Evolutionary conservation across 2,888 invertebrate species (phyloP).

Genomic region (Pegoplata infirma): DNA sequence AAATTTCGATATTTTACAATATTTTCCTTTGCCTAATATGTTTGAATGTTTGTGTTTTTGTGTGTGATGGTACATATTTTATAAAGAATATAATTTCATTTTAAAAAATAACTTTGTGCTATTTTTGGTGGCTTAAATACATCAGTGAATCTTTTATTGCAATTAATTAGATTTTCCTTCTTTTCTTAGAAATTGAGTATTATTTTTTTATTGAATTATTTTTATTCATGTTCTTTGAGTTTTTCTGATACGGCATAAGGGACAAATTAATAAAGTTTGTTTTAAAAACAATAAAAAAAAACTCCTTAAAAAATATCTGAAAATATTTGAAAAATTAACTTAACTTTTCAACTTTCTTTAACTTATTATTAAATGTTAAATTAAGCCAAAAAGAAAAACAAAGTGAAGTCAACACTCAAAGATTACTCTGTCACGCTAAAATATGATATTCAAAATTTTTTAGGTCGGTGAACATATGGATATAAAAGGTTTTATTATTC

Average conservation of each 20-base stretch:
- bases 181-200: not conserved
- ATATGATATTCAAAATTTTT: no score
- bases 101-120: not conserved
- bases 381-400: not conserved
- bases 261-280: constrained; percentile 23
- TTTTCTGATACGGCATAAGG: not conserved
- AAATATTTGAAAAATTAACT: constrained; percentile 17
- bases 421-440: not conserved
- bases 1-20: not conserved
- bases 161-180: not conserved
- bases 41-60: no score
- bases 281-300: not conserved
- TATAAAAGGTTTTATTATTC: no score
- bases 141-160: not conserved
- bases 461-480: no score
- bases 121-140: not conserved
- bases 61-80: not conserved
- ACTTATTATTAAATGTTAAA: not conserved
- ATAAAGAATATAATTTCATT: not conserved
- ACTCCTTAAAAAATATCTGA: not conserved
- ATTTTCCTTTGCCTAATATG: no score
- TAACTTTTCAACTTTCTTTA: constrained; percentile 21
- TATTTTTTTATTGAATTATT: constrained; percentile 3
- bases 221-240: not conserved
- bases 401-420: not conserved